These are phyloP conservation scores for Acridotheres tristis DNA, from an alignment of 2,797 vertebrate species.

Conservation along the genomic window DNA sequence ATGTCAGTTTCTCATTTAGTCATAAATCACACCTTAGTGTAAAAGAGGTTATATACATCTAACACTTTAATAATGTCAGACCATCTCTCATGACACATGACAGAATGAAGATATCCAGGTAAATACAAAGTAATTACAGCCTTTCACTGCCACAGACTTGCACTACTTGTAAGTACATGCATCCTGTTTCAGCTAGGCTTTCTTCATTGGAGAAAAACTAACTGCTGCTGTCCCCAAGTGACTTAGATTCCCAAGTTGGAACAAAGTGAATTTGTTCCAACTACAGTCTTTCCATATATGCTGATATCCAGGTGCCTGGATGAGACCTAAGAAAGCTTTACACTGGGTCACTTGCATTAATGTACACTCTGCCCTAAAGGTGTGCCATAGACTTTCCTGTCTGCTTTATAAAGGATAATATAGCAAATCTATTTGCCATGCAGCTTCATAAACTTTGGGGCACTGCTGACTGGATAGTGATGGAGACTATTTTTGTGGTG, in stretches of 20 bases:
- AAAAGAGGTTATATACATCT: not conserved
- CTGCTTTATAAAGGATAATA: not conserved
- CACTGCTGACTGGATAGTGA: not conserved
- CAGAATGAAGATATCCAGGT: not conserved
- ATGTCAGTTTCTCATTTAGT: not conserved
- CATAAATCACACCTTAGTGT: not conserved
- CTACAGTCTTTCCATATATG: not conserved
- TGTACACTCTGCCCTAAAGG: not conserved
- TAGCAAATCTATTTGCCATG: not conserved
- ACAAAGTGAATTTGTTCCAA: not conserved
- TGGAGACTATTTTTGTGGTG: not conserved
- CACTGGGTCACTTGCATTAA: not conserved
- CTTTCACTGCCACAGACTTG: not conserved
- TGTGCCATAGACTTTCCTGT: fast-evolving
- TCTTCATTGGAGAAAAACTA: not conserved
- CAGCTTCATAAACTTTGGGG: not conserved
- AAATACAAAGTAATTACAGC: not conserved
- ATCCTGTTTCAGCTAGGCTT: not conserved
- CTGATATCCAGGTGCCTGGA: not conserved
- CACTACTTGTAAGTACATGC: fast-evolving
- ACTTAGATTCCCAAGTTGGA: not conserved
- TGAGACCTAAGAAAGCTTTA: not conserved
- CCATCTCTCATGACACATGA: not conserved
- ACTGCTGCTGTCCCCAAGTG: not conserved
- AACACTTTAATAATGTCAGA: not conserved